Conservation (phyloP, 1,140 invertebrate genomes). For the Drosophila ironensis region DNA sequence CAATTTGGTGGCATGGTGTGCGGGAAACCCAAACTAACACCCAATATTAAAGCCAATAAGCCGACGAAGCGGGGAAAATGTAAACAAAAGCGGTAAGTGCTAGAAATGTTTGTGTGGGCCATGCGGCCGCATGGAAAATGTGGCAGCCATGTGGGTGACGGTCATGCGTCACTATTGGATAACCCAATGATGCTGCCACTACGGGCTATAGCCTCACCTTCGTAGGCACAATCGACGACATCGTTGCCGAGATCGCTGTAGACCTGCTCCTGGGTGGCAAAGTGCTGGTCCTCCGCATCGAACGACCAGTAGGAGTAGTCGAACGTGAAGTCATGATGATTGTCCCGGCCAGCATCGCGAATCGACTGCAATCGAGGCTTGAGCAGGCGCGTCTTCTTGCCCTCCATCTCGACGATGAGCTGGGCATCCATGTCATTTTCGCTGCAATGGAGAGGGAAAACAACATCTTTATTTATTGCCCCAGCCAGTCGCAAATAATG, state of each 20-base stretch:
- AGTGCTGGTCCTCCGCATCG: slow-evolving; percentile 87
- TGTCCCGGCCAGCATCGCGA: slow-evolving; percentile 84
- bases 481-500: too few relatives aligned
- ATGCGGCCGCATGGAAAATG: slow-evolving; percentile 22
- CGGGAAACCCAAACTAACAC: slow-evolving; percentile 14
- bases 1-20: slow-evolving; percentile 22
- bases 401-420: slow-evolving; percentile 93
- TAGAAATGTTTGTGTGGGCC: slow-evolving; percentile 18
- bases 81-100: slow-evolving; percentile 46
- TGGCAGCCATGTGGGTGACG: neutral
- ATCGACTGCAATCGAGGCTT: slow-evolving; percentile 86
- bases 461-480: slow-evolving; percentile 11
- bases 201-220: slow-evolving; percentile 82
- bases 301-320: slow-evolving; percentile 97
- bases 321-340: slow-evolving; percentile 95
- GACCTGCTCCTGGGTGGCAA: slow-evolving; percentile 91
- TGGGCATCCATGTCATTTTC: slow-evolving; percentile 92
- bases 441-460: slow-evolving; percentile 82
- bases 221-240: slow-evolving; percentile 96
- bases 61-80: slow-evolving; percentile 29
- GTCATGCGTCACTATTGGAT: slow-evolving; percentile 12
- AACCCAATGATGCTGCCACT: slow-evolving; percentile 22
- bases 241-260: slow-evolving; percentile 94
- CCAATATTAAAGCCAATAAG: slow-evolving; percentile 34
- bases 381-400: slow-evolving; percentile 91